phyloP scores from a whole-genome alignment of 2,797 vertebrate genomes.

The Rhinoraja longicauda region DNA sequence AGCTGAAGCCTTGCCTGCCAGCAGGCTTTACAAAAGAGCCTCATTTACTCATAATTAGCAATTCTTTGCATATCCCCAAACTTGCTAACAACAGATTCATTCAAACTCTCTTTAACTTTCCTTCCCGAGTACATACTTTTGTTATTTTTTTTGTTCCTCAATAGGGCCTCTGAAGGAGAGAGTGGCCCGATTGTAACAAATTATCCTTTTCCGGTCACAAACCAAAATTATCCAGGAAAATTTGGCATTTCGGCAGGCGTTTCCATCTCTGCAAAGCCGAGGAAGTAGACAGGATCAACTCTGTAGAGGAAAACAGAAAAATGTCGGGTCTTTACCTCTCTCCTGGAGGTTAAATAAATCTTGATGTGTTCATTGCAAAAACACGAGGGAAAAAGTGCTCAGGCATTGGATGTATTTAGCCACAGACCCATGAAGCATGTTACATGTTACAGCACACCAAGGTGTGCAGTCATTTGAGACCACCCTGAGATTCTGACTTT shows the following conservation, averaged over 20 bases:
- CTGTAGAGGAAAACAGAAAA: neutral
- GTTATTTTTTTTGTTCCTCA: conserved; percentile 29
- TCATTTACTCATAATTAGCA: conserved; percentile 38
- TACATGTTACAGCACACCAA: too few species aligned
- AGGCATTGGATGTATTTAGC: neutral
- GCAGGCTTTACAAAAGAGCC: conserved; percentile 24
- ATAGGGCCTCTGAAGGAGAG: conserved; percentile 22
- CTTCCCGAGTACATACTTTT: conserved; percentile 35
- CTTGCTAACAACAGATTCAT: conserved; percentile 39
- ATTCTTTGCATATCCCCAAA: conserved; percentile 39
- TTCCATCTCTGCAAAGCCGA: neutral
- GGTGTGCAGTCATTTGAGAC: neutral
- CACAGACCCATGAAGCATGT: neutral
- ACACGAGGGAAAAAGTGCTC: neutral
- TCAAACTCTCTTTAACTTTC: conserved; percentile 39
- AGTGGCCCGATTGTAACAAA: conserved; percentile 33
- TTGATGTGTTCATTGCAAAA: neutral
- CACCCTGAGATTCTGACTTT: neutral
- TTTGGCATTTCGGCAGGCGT: conserved; percentile 6
- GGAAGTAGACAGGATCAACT: conserved; percentile 7
- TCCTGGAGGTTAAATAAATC: neutral
- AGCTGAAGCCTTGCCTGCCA: conserved; percentile 38
- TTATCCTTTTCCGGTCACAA: conserved; percentile 34
- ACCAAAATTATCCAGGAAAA: conserved; percentile 36
- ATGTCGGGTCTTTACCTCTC: neutral